Conservation (phyloP, 1,140 invertebrate species). For the Laodelphax striatellus region DNA sequence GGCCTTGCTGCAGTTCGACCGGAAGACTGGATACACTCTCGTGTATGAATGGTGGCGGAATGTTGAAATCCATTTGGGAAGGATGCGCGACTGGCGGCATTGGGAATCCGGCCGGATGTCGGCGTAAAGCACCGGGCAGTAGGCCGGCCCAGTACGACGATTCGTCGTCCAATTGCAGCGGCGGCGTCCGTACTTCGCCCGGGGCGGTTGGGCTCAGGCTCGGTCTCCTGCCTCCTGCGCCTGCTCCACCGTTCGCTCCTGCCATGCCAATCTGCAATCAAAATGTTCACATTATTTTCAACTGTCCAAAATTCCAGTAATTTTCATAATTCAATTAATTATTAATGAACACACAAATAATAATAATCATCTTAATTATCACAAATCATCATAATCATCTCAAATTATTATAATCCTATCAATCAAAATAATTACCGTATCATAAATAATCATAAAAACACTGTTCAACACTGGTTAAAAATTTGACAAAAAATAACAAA, state of each 20-base stretch:
- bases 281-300: too few relatives aligned
- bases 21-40: slow-evolving; percentile 11
- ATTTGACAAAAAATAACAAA: too few relatives aligned
- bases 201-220: slow-evolving; percentile 7
- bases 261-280: slow-evolving; percentile 3
- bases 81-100: slow-evolving; percentile 1
- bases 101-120: slow-evolving; percentile 9
- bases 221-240: not conserved
- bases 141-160: slow-evolving; percentile 6
- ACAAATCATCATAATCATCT: too few relatives aligned
- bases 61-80: not conserved
- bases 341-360: too few relatives aligned
- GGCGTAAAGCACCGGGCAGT: slow-evolving; percentile 1
- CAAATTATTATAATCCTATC: too few relatives aligned
- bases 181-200: not conserved
- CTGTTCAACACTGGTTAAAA: too few relatives aligned
- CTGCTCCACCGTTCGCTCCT: not conserved
- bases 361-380: too few relatives aligned
- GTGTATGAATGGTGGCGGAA: slow-evolving; percentile 9
- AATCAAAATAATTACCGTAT: too few relatives aligned
- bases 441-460: too few relatives aligned
- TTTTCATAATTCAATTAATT: too few relatives aligned
- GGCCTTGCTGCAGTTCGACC: slow-evolving; percentile 29
- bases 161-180: slow-evolving; percentile 1
- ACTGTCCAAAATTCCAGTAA: too few relatives aligned